phyloP scores from a whole-genome alignment of 1,140 invertebrate genomes.

The Gryon sp. region DNA sequence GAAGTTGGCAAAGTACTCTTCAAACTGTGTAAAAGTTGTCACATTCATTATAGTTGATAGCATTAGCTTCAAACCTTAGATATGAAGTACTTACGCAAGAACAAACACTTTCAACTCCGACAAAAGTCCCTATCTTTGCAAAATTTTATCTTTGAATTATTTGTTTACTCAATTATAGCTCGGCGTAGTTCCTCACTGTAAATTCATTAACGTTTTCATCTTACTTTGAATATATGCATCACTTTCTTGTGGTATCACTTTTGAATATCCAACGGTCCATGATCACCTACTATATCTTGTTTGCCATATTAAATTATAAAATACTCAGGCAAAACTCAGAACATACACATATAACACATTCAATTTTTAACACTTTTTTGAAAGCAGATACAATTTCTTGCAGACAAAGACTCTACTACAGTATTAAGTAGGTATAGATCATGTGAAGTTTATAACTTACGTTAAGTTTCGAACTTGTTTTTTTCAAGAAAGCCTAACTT shows the following conservation, averaged over 20 bases:
- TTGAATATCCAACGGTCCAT: background rate
- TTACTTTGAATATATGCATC: conserved; percentile 10
- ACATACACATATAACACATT: too few species aligned
- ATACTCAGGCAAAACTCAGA: background rate
- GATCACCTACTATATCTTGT: conserved; percentile 1
- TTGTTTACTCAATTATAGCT: conserved; percentile 55
- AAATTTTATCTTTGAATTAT: conserved; percentile 62
- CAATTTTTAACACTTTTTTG: conserved; percentile 13
- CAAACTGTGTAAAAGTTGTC: conserved; percentile 66
- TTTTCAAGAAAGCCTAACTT: conserved; percentile 37
- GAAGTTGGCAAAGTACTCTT: conserved; percentile 65
- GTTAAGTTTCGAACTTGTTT: conserved; percentile 22
- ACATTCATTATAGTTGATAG: conserved; percentile 66
- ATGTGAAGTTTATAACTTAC: conserved; percentile 19
- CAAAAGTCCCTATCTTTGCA: conserved; percentile 58
- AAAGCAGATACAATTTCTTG: conserved; percentile 25
- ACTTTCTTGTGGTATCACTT: background rate
- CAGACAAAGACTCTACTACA: conserved; percentile 17
- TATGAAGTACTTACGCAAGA: conserved; percentile 65
- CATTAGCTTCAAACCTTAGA: conserved; percentile 65
- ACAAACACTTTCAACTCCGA: conserved; percentile 64
- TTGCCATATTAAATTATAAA: background rate
- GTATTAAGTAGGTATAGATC: conserved; percentile 24
- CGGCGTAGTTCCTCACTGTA: background rate
- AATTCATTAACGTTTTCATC: conserved; percentile 34